phyloP scores from a whole-genome alignment of 2,888 invertebrate species.

The Epinotia demarniana region DNA sequence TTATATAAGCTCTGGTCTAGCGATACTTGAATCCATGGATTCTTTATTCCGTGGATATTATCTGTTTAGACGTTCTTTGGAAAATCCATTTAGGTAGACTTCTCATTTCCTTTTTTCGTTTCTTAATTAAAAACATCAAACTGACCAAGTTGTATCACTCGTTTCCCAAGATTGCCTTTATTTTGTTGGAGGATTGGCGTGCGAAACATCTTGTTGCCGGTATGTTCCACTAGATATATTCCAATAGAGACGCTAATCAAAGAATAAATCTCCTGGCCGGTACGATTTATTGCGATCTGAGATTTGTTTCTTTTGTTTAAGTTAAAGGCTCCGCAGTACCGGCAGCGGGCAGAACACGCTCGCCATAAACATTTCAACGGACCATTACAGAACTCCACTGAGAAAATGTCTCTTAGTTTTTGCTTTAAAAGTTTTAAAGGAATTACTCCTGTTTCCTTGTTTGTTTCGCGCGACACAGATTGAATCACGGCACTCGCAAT shows the following conservation, averaged over 20 bases:
- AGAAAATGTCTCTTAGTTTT: constrained; percentile 71
- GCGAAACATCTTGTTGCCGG: constrained; percentile 18
- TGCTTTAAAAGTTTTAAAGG: constrained; percentile 69
- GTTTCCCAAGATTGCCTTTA: constrained; percentile 31
- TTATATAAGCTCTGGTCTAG: constrained; percentile 30
- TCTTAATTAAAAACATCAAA: constrained; percentile 44
- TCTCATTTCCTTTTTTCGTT: constrained; percentile 30
- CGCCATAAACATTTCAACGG: constrained; percentile 77
- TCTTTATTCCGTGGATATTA: too few relatives aligned
- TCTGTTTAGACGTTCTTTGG: constrained; percentile 33
- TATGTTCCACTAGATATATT: constrained; percentile 46
- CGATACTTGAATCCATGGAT: too few relatives aligned
- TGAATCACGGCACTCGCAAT: constrained; percentile 45
- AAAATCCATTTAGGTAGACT: constrained; percentile 25
- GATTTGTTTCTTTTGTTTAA: constrained; percentile 67
- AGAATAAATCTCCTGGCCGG: constrained; percentile 69
- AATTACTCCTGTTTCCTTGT: constrained; percentile 66
- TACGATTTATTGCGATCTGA: constrained; percentile 72
- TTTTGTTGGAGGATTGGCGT: constrained; percentile 12
- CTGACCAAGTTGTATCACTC: constrained; percentile 28
- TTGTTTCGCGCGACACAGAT: constrained; percentile 55
- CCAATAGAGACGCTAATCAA: constrained; percentile 72
- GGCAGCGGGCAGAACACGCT: constrained; percentile 37
- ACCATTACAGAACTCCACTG: constrained; percentile 69
- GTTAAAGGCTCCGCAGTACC: constrained; percentile 39